Evolutionary conservation across 2,888 invertebrate species (phyloP), one percentile per base, ranked within the genome.

Genomic region (Diloba caeruleocephala): DNA sequence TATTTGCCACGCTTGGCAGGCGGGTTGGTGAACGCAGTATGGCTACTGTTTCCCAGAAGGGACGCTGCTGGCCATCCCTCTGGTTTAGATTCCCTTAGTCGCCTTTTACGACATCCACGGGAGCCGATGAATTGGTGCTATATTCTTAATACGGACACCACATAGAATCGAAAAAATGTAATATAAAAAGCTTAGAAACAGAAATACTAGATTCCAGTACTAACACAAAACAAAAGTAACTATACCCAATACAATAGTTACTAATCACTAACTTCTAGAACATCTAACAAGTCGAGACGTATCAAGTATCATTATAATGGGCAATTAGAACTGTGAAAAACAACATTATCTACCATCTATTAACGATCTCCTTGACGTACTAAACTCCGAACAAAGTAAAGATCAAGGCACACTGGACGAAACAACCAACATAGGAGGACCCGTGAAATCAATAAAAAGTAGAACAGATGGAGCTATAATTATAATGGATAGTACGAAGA

Each of bases 221-320:
- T 2, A 17, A 17, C 10, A 9, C 17, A 12, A 21, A 60, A 45
- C 21, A 28, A 57, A 41, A 49, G 34, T 17, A 48, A 53, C 41
- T 10, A 62, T 68, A 56, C 28, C 19, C 25, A 9, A 46, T 46
- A 48, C 57, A 66, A 55, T 34, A 56, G 37, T 19, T 46, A 51
- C 25, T 48, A 61, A 54, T 52, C 31, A 32, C 21, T 31, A 51
- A 60, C 43, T 44, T 9, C 23, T 52, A 56, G 41, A 57, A 67
- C 56, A 68, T 61, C 6, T 28, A 55, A 59, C 55, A 58, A 73
- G 54, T 71, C 78, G 62, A 81, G 78, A 75, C 76, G 78, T 88
- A 89, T 91, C 91, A 82, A 84, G 88, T 93, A 87, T 88, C 92
- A 85, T 91, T 91, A 89, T 93, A 92, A 93, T 91, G 76, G 89